A percentile compares a stretch with the other conserved stretches of the same genome.
phyloP scores from a whole-genome alignment of 2,888 invertebrate species.

The Hemithea aestivaria region DNA sequence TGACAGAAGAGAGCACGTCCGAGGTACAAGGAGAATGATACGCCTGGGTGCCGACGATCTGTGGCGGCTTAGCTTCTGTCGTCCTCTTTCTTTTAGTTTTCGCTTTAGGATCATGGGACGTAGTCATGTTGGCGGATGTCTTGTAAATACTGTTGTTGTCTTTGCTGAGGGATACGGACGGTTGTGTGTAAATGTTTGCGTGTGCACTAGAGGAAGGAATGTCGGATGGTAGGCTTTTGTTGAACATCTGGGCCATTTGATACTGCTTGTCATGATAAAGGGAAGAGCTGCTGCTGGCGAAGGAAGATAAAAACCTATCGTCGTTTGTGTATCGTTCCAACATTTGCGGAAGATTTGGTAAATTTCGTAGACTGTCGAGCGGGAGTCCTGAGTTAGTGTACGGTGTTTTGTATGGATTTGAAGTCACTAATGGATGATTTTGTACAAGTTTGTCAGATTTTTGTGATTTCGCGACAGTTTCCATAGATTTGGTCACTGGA shows the following conservation, averaged over 20 bases:
- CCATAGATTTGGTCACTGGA: constrained; percentile 48
- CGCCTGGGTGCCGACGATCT: constrained; percentile 58
- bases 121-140: constrained; percentile 37
- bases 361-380: constrained; percentile 74
- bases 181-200: constrained; percentile 58
- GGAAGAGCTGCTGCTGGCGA: constrained; percentile 61
- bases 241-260: constrained; percentile 81
- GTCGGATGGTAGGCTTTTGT: constrained; percentile 65
- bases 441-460: constrained; percentile 61
- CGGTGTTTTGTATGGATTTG: constrained; percentile 64
- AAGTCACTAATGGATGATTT: constrained; percentile 56
- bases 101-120: constrained; percentile 46
- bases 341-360: constrained; percentile 80
- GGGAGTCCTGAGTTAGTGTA: constrained; percentile 61
- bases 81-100: constrained; percentile 62
- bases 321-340: constrained; percentile 79
- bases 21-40: constrained; percentile 81
- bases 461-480: constrained; percentile 50
- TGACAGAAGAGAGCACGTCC: constrained; percentile 61
- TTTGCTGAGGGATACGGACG: constrained; percentile 51
- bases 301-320: constrained; percentile 74
- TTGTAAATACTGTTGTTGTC: constrained; percentile 58
- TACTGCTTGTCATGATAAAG: constrained; percentile 80
- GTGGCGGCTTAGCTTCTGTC: constrained; percentile 49
- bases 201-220: constrained; percentile 52